Percentiles rank a stretch among this genome's conserved stretches.
Evolutionary conservation across 2,888 invertebrate genomes (phyloP).

Genomic region (Callimorpha dominula): DNA sequence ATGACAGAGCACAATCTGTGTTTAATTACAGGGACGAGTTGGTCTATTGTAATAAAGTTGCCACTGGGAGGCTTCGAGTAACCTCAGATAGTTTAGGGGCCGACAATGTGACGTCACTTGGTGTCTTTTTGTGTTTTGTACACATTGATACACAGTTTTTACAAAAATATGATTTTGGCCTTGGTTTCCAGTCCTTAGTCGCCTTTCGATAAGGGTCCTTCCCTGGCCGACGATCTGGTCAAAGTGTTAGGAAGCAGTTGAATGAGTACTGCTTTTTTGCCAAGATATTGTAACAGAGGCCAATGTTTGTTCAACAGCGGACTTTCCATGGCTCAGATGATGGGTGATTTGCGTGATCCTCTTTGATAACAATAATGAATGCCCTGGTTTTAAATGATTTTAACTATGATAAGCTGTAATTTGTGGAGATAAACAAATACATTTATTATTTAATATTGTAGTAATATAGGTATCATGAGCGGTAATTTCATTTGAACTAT

Average conservation of each 20-base stretch:
- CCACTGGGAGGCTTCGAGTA: slow-evolving; percentile 17
- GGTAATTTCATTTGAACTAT: not conserved
- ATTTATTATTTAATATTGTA: too few species aligned
- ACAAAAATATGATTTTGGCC: too few species aligned
- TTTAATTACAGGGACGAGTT: slow-evolving; percentile 51
- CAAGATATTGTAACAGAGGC: not conserved
- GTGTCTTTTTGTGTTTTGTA: not conserved
- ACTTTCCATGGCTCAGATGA: not conserved
- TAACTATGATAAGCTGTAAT: too few species aligned
- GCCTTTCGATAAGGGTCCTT: too few species aligned
- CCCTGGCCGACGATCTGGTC: too few species aligned
- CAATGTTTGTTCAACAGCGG: not conserved
- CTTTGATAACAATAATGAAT: not conserved
- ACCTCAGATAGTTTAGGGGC: slow-evolving; percentile 6
- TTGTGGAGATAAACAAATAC: too few species aligned
- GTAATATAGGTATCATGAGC: not conserved
- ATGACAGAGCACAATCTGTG: slow-evolving; percentile 53
- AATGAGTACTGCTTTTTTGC: not conserved
- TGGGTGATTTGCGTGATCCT: not conserved
- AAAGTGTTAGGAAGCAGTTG: too few species aligned
- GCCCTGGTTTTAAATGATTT: too few species aligned
- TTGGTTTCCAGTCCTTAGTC: not conserved
- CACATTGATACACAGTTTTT: not conserved
- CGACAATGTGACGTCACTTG: not conserved
- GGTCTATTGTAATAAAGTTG: slow-evolving; percentile 43